Percentiles rank a stretch among this genome's conserved stretches.
These are phyloP conservation scores for Sturmia bella DNA, from an alignment of 2,888 invertebrate species.

Conservation along the genomic window DNA sequence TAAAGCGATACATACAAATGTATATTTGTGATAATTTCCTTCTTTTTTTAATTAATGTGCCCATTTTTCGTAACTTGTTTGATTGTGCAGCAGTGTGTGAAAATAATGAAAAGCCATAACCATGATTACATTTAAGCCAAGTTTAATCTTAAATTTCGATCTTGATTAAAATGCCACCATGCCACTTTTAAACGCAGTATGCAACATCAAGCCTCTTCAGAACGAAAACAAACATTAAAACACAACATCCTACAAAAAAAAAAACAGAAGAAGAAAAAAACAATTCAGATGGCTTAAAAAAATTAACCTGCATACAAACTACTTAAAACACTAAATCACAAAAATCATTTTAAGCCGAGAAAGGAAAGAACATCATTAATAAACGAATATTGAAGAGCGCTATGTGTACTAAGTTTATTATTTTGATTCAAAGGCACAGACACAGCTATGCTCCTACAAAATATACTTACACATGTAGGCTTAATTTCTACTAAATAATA, in stretches of 20 bases:
- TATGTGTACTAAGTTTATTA: too few species aligned
- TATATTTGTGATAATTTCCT: background rate
- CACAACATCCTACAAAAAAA: slow-evolving; percentile 52
- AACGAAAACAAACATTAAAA: slow-evolving; percentile 35
- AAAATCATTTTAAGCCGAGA: slow-evolving; percentile 51
- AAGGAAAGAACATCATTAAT: background rate
- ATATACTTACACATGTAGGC: too few species aligned
- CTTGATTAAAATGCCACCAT: slow-evolving; percentile 70
- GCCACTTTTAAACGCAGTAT: slow-evolving; percentile 52
- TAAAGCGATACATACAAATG: background rate
- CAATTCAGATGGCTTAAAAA: slow-evolving; percentile 11
- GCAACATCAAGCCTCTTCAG: slow-evolving; percentile 44
- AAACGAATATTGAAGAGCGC: background rate
- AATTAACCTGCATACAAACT: slow-evolving; percentile 8
- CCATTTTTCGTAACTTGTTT: background rate
- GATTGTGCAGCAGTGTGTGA: background rate
- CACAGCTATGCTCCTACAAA: too few species aligned
- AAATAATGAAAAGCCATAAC: slow-evolving; percentile 51
- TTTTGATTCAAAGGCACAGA: too few species aligned
- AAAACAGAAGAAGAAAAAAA: slow-evolving; percentile 42
- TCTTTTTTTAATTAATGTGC: background rate
- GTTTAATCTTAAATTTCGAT: slow-evolving; percentile 66
- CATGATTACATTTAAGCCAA: slow-evolving; percentile 69
- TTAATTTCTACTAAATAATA: too few species aligned
- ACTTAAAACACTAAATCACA: slow-evolving; percentile 51